Evolutionary conservation across 2,797 vertebrate species (phyloP).

Genomic region (Phrynocephalus forsythii): DNA sequence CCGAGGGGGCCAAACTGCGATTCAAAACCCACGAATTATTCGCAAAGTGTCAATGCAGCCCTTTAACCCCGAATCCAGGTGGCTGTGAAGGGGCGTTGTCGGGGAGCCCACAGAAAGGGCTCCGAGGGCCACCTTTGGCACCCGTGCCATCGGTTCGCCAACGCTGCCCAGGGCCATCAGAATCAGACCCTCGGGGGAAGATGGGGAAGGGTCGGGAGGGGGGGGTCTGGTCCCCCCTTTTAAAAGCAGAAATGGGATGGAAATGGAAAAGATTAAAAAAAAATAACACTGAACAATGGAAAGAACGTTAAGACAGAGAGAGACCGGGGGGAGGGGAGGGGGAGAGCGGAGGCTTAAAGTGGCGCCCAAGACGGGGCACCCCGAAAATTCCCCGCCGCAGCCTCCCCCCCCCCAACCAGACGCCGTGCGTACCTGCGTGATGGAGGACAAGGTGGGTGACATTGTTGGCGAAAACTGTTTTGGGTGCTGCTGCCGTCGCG

Average conservation of each 20-base stretch:
- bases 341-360: background rate
- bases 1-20: too few relatives aligned
- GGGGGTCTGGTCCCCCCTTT: too few relatives aligned
- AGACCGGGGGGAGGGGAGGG: background rate
- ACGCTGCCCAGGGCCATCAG: too few relatives aligned
- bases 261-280: too few relatives aligned
- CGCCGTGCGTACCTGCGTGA: constrained; percentile 87
- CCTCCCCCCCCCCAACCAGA: constrained; percentile 20
- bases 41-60: too few relatives aligned
- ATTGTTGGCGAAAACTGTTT: constrained; percentile 96
- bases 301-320: background rate
- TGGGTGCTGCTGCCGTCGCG: constrained; percentile 88
- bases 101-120: too few relatives aligned
- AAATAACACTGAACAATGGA: background rate
- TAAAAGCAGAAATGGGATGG: too few relatives aligned
- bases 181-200: background rate
- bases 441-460: constrained; percentile 93
- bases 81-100: too few relatives aligned
- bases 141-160: too few relatives aligned
- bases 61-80: too few relatives aligned
- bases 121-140: too few relatives aligned
- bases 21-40: too few relatives aligned
- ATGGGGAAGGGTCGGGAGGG: background rate
- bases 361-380: background rate
- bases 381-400: background rate